Percentiles rank a stretch among this genome's conserved stretches.
These are phyloP conservation scores for Mus caroli DNA, from an alignment of 2,797 vertebrate species.

Conservation along the genomic window DNA sequence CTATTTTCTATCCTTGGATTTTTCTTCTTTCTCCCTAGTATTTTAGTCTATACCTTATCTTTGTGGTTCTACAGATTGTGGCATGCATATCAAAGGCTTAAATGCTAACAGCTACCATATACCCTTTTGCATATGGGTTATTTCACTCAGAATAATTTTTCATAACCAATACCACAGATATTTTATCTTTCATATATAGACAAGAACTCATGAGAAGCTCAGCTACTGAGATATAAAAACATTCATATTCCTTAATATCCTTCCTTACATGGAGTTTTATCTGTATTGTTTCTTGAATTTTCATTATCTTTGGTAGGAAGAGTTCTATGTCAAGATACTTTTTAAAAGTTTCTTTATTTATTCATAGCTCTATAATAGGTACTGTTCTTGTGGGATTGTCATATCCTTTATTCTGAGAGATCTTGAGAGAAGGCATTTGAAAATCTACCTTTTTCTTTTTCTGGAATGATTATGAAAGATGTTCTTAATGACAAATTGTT, in stretches of 20 bases:
- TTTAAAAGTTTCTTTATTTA: constrained; percentile 60
- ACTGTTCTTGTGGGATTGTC: constrained; percentile 57
- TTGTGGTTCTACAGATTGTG: neutral
- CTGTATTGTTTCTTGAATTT: constrained; percentile 69
- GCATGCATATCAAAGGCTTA: neutral
- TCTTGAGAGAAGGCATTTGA: constrained; percentile 61
- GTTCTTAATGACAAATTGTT: constrained; percentile 58
- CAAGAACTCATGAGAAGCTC: constrained; percentile 39
- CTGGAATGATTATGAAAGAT: constrained; percentile 41
- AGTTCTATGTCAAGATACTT: constrained; percentile 67
- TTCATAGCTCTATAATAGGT: constrained; percentile 70
- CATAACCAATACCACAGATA: neutral
- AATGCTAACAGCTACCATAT: neutral
- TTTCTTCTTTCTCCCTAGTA: neutral
- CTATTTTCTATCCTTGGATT: neutral
- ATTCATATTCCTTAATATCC: constrained; percentile 61
- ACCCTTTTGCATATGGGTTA: neutral
- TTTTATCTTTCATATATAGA: constrained; percentile 65
- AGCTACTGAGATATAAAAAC: constrained; percentile 54
- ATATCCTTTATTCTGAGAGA: constrained; percentile 60
- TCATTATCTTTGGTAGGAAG: constrained; percentile 69
- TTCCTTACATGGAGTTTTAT: constrained; percentile 6
- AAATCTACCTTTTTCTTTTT: constrained; percentile 62
- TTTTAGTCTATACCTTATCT: neutral
- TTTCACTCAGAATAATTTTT: constrained; percentile 13